These are phyloP conservation scores for Zele albiditarsus DNA, from an alignment of 2,888 invertebrate species.

Conservation along the genomic window DNA sequence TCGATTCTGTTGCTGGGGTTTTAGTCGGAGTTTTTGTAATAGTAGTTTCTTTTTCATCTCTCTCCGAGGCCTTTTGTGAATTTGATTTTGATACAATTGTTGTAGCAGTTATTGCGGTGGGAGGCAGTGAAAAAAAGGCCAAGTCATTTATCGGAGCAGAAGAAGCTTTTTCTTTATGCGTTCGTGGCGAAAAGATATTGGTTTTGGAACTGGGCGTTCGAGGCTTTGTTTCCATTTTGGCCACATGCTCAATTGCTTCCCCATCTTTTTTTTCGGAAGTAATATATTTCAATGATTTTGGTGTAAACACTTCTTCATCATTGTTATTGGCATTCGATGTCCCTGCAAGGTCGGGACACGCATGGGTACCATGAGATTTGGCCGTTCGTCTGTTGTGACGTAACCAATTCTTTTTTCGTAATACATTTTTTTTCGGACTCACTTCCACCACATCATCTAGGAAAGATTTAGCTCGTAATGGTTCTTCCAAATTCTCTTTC, in stretches of 20 bases:
- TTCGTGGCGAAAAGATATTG: background rate
- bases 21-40: background rate
- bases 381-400: background rate
- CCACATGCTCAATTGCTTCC: background rate
- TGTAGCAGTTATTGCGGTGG: background rate
- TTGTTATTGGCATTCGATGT: background rate
- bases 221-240: background rate
- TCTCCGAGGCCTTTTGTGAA: background rate
- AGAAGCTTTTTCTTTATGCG: background rate
- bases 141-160: background rate
- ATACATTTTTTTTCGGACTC: background rate
- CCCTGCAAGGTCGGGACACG: background rate
- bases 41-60: background rate
- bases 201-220: background rate
- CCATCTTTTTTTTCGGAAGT: background rate
- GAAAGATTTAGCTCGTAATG: background rate
- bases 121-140: background rate
- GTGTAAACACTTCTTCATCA: background rate
- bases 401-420: constrained; percentile 18
- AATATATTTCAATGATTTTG: background rate
- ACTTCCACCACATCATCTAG: constrained; percentile 5
- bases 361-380: background rate
- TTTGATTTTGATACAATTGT: background rate
- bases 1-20: background rate
- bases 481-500: background rate